Base-by-base conservation (phyloP, 2,888 invertebrate genomes). In the Troides aeacus region DNA sequence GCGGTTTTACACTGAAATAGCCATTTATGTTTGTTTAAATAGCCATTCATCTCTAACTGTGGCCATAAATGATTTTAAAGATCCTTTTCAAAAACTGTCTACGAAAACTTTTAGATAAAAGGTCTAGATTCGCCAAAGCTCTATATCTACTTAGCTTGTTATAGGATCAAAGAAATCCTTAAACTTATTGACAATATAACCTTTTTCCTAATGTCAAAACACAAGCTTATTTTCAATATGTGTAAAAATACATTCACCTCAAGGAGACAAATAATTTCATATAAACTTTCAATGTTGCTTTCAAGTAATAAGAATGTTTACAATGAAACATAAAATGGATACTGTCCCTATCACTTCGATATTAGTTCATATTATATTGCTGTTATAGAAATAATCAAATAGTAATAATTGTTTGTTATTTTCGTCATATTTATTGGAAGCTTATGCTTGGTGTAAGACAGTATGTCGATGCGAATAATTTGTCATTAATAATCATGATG, bases 381-480 rank as follows among this genome's bases (percentile, higher is more conserved):
- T 53, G 53, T 53, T n/a, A n/a, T 53, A 53, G 53, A 53, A 53
- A 53, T 53, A 53, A 53, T 53, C 53, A 53, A 7, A n/a, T n/a
- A 53, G n/a, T n/a, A 53, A 12, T 53, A 12, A 5, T n/a, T 53
- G 53, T 53, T 53, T 2, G 53, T 53, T 53, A n/a, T 5, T 53
- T 53, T n/a, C 18, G n/a, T 53, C 53, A n/a, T 53, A 18, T 53
- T 53, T 53, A 53, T 53, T 53, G 53, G n/a, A 53, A 58, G 58
- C 36, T 57, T 59, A 76, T 77, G 74, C 70, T 75, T 72, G 86
- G 86, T 85, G 84, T 71, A 77, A 72, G 79, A 61, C 68, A 64
- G 17, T 68, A 77, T 72, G 92, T 91, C 82, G 79, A 83, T 86
- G 88, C 85, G 81, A 90, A 91, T 92, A 86, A 92, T 81, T 89